Conservation (phyloP, 2,797 vertebrate genomes). For the Leptodactylus fallax region DNA sequence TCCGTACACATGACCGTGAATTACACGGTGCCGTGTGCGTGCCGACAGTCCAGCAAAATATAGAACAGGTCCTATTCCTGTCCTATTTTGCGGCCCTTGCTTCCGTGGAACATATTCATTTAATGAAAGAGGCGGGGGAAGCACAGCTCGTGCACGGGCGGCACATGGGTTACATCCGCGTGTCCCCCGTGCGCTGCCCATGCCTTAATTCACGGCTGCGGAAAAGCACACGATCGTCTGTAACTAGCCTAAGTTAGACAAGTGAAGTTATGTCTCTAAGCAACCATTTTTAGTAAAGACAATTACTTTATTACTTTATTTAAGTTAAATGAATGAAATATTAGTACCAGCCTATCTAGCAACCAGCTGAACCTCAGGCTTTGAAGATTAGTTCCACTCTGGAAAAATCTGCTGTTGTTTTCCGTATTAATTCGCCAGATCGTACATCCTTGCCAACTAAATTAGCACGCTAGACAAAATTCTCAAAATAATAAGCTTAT, state of each 20-base stretch:
- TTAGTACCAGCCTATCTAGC: conserved; percentile 10
- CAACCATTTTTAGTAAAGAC: background rate
- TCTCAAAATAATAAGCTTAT: conserved; percentile 21
- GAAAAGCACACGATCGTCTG: too few relatives aligned
- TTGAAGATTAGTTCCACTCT: conserved; percentile 46
- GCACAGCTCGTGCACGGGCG: too few relatives aligned
- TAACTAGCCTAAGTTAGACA: background rate
- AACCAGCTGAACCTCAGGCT: conserved; percentile 32
- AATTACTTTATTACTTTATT: background rate
- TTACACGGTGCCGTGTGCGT: too few relatives aligned
- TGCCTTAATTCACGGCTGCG: too few relatives aligned
- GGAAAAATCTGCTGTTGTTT: conserved; percentile 26
- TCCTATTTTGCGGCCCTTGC: too few relatives aligned
- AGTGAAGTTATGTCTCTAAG: background rate
- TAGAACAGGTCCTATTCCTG: too few relatives aligned
- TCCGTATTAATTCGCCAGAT: conserved; percentile 26
- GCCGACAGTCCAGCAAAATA: too few relatives aligned
- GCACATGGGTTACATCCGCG: too few relatives aligned
- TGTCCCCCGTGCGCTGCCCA: too few relatives aligned
- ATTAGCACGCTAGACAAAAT: background rate
- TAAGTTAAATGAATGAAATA: conserved; percentile 9
- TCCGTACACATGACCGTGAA: too few relatives aligned
- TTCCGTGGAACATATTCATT: too few relatives aligned
- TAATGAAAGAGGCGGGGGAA: too few relatives aligned
- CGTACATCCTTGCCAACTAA: background rate